phyloP scores from a whole-genome alignment of 2,113 vertebrate species.

The human region DNA sequence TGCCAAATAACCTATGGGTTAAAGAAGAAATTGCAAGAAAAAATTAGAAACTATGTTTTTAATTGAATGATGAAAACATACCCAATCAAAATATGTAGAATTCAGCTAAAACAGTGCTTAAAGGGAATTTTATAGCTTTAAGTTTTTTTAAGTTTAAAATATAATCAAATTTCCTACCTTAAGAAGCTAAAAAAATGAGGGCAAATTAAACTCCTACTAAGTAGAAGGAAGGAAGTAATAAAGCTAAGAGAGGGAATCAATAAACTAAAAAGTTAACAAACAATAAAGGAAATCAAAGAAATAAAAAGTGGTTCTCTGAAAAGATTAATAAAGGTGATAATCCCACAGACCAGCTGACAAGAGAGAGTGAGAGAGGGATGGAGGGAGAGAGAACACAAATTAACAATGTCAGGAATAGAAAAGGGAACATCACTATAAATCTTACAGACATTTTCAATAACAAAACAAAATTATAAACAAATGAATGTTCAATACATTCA shows the following conservation, averaged over 20 bases:
- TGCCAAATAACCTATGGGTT: background rate
- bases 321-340: background rate
- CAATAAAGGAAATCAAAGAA: background rate
- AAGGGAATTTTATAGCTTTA: background rate
- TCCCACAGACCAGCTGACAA: background rate
- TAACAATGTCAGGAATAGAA: background rate
- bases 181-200: background rate
- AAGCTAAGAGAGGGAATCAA: background rate
- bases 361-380: background rate
- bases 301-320: background rate
- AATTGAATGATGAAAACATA: background rate
- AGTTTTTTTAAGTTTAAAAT: background rate
- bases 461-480: background rate
- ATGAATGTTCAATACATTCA: background rate
- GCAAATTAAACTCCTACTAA: background rate
- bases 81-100: background rate
- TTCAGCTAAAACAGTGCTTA: background rate
- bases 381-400: background rate
- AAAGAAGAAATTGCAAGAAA: background rate
- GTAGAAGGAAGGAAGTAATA: background rate
- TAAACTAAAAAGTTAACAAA: background rate
- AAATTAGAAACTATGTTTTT: background rate
- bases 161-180: background rate
- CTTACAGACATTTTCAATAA: background rate
- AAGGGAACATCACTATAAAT: background rate